Evolutionary conservation across 2,888 invertebrate genomes (phyloP).

Genomic region (Eulithis testata): DNA sequence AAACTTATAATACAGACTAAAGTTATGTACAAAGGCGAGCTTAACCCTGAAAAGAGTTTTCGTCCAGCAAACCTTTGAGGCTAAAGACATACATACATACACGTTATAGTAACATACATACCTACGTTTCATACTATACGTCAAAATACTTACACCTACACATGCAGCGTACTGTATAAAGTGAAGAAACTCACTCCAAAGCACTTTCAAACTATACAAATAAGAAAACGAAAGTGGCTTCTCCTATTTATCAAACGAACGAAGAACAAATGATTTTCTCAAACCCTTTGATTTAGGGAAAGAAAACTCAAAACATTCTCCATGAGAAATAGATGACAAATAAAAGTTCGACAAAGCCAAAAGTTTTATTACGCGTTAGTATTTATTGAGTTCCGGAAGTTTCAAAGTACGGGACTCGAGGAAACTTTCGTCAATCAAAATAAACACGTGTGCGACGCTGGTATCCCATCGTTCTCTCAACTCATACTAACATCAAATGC

Average conservation of each 20-base stretch:
- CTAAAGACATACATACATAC: no score
- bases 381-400: slow-evolving; percentile 50
- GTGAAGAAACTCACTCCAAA: neutral
- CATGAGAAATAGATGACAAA: slow-evolving; percentile 41
- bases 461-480: neutral
- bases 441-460: slow-evolving; percentile 3
- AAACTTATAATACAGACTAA: no score
- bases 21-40: no score
- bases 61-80: no score
- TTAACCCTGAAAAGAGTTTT: no score
- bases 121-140: no score
- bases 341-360: slow-evolving; percentile 53
- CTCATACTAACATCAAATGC: neutral
- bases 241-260: slow-evolving; percentile 16
- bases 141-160: no score
- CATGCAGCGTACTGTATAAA: neutral
- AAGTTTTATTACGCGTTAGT: slow-evolving; percentile 61
- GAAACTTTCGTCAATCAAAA: slow-evolving; percentile 56
- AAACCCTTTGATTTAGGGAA: slow-evolving; percentile 24
- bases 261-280: slow-evolving; percentile 14
- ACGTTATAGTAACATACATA: no score
- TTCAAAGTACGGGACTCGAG: slow-evolving; percentile 50
- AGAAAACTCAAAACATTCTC: slow-evolving; percentile 25
- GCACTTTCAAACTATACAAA: slow-evolving; percentile 13
- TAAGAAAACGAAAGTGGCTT: slow-evolving; percentile 13